phyloP scores from a whole-genome alignment of 1,140 invertebrate genomes.

The Drosophila takahashii region DNA sequence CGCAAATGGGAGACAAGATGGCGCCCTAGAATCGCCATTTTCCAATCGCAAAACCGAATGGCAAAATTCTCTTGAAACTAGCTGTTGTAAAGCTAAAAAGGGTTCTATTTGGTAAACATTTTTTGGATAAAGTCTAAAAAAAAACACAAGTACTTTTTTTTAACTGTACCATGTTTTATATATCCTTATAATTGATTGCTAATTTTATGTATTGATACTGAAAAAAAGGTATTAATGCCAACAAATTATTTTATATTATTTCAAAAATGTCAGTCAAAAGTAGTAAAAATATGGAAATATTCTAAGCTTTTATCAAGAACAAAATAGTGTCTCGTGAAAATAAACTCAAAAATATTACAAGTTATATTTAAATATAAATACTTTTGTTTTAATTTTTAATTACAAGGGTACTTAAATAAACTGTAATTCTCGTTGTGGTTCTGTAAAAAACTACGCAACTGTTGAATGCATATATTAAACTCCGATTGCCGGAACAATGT shows the following conservation, averaged over 20 bases:
- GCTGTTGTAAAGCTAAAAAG: neutral
- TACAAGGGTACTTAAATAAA: neutral
- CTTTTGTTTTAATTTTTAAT: neutral
- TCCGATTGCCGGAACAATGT: constrained; percentile 56
- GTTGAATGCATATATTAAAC: constrained; percentile 21
- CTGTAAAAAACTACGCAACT: constrained; percentile 30
- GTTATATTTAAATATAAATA: neutral
- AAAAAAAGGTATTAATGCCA: too few relatives aligned
- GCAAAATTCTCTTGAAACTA: constrained; percentile 5
- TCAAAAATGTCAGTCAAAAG: too few relatives aligned
- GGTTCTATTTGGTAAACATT: neutral
- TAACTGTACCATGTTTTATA: too few relatives aligned
- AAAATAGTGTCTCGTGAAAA: too few relatives aligned
- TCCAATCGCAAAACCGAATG: neutral
- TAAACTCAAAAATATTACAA: neutral
- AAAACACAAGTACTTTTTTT: too few relatives aligned
- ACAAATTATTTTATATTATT: too few relatives aligned
- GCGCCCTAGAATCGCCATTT: constrained; percentile 18
- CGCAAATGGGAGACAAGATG: constrained; percentile 32
- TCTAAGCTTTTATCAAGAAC: too few relatives aligned
- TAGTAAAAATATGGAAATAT: too few relatives aligned
- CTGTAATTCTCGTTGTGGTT: constrained; percentile 9
- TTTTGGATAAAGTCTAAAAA: too few relatives aligned
- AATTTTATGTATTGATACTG: too few relatives aligned
- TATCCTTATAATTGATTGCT: too few relatives aligned